Base-by-base conservation (phyloP, 2,113 vertebrate species). In the Arenaria interpres region DNA sequence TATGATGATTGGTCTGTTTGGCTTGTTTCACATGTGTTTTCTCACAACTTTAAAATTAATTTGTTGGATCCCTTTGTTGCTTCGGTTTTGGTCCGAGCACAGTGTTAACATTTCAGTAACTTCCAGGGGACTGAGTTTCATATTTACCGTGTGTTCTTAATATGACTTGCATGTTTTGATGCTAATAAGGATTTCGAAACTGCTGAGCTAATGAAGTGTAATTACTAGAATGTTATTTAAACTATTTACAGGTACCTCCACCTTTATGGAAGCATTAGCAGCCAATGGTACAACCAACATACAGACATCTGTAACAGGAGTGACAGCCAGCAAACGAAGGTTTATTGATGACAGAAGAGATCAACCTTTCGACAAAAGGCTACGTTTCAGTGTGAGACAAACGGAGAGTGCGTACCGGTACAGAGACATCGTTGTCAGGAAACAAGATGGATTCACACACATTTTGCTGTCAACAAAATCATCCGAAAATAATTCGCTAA, bases 381-480 rank as follows among this genome's bases (percentile, higher is more conserved):
- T 99, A 59, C 98, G 99, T 24, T 99, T 99, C 98, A 99, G 99
- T 6, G 99, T 99, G 72, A 98, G 99, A 9, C 99, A 99, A 89
- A 99, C 99, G 0, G 99, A 99, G 97, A 99, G 99, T 12, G 99
- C 99, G 3, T 99, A 99, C 97, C 98, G 99, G 33, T 99, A 99
- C 97, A 98, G 99, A 66, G 99, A 99, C 97, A 99, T 99, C 57
- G 99, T 99, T 80, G 99, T 99, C 93, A 99, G 99, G 95, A 99
- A 99, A 67, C 99, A 99, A 57, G 99, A 99, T 18, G 99, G 99
- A 80, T 99, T 99, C 98, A 99, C 99, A 14, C 99, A 99, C 97
- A 99, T 99, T 94, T 97, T 99, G 97, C 98, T 99, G 27, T 99
- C 99, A 28, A 99, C 99, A 76, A 99, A 99, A 92, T 99, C 99